Percentiles rank a stretch among this genome's conserved stretches.
Conservation (phyloP, 1,140 invertebrate species). For the Physella acuta region DNA sequence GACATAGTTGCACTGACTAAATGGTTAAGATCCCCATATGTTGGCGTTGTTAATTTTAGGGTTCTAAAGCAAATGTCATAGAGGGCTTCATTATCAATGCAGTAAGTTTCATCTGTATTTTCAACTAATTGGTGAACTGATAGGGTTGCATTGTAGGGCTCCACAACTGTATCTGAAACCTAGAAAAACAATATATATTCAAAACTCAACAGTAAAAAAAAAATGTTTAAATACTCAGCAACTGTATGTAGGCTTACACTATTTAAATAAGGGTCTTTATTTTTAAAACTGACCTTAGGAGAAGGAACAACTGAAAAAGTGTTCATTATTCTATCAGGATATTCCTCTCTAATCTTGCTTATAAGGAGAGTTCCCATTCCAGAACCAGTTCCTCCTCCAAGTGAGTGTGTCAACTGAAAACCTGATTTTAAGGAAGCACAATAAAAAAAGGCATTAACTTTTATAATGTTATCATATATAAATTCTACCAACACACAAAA, state of each 20-base stretch:
- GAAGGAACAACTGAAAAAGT: too few species aligned
- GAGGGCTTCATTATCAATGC: slow-evolving; percentile 54
- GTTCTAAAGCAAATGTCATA: too few species aligned
- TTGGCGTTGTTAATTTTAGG: slow-evolving; percentile 16
- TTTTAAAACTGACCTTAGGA: too few species aligned
- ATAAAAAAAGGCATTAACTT: too few species aligned
- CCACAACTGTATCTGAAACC: slow-evolving; percentile 62
- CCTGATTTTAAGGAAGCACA: too few species aligned
- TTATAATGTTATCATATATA: too few species aligned
- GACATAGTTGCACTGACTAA: slow-evolving; percentile 60
- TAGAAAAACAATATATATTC: slow-evolving; percentile 9
- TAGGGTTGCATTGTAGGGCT: slow-evolving; percentile 59
- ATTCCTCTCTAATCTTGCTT: slow-evolving; percentile 66
- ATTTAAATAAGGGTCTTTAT: too few species aligned
- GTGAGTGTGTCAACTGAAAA: slow-evolving; percentile 78
- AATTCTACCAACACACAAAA: too few species aligned
- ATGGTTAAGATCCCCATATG: slow-evolving; percentile 10
- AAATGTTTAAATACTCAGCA: too few species aligned
- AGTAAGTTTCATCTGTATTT: too few species aligned
- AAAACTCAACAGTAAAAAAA: too few species aligned
- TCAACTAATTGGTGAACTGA: slow-evolving; percentile 77
- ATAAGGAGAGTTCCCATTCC: slow-evolving; percentile 66
- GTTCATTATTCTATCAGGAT: slow-evolving; percentile 57
- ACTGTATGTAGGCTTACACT: too few species aligned
- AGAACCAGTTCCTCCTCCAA: slow-evolving; percentile 63